Conservation (phyloP, 2,888 invertebrate species). For the Colletes collaris region DNA sequence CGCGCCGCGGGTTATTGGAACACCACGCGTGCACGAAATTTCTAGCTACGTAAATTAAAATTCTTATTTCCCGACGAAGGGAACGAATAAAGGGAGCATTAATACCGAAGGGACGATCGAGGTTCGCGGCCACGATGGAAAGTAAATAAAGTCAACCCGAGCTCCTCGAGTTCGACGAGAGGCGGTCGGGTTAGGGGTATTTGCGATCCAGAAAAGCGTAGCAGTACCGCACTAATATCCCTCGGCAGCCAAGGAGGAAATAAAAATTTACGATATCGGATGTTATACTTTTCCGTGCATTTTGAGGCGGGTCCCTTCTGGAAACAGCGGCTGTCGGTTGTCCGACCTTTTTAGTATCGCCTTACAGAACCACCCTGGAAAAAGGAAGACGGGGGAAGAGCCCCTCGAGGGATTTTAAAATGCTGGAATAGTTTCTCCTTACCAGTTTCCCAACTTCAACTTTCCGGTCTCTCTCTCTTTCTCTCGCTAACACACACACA, state of each 20-base stretch:
- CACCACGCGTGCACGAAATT: too few relatives aligned
- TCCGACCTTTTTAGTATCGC: conserved; percentile 43
- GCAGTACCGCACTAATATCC: neutral
- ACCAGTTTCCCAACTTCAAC: conserved; percentile 49
- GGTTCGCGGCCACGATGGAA: too few relatives aligned
- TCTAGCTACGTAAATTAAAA: too few relatives aligned
- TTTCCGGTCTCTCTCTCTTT: conserved; percentile 26
- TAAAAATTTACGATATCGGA: conserved; percentile 25
- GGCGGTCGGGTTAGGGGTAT: neutral
- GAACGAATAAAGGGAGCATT: too few relatives aligned
- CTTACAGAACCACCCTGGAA: conserved; percentile 43
- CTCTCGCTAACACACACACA: too few relatives aligned
- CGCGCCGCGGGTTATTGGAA: too few relatives aligned
- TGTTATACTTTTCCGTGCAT: conserved; percentile 20
- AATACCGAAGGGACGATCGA: too few relatives aligned
- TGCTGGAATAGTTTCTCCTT: conserved; percentile 53
- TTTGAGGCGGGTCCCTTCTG: conserved; percentile 21
- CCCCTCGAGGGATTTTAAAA: conserved; percentile 57
- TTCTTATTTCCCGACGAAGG: neutral
- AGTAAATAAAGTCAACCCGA: too few relatives aligned
- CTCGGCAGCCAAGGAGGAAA: neutral
- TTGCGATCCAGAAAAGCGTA: neutral
- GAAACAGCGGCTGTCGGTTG: conserved; percentile 34
- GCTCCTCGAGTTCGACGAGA: too few relatives aligned
- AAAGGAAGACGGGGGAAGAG: conserved; percentile 40